Conservation (phyloP, 2,888 invertebrate species). For the Aphodius sticticus region DNA sequence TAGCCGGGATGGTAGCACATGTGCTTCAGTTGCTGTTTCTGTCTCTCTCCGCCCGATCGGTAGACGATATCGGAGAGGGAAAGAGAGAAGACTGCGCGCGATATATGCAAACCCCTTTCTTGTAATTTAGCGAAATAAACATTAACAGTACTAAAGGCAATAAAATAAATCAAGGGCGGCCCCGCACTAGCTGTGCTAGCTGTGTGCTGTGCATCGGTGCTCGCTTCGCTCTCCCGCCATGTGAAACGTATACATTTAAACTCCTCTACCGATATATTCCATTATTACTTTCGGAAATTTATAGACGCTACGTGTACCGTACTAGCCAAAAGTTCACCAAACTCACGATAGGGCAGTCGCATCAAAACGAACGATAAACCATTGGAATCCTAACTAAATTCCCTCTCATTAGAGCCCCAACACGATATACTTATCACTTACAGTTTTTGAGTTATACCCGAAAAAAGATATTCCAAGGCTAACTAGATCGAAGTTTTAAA, state of each 20-base stretch:
- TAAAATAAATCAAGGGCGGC: slow-evolving; percentile 64
- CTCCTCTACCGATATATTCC: slow-evolving; percentile 15
- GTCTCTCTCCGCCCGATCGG: not conserved
- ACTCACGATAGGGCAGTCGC: not conserved
- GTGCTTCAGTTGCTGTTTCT: not conserved
- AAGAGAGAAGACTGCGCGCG: slow-evolving; percentile 26
- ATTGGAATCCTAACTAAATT: not conserved
- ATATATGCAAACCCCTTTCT: slow-evolving; percentile 64
- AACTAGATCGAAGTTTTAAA: not conserved
- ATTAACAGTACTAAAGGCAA: slow-evolving; percentile 67
- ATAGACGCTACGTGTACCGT: slow-evolving; percentile 8
- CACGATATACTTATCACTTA: not conserved
- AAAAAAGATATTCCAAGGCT: not conserved
- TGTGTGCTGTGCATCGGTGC: slow-evolving; percentile 5
- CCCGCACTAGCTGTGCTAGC: slow-evolving; percentile 13
- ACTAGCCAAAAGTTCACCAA: not conserved
- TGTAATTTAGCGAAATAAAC: slow-evolving; percentile 68
- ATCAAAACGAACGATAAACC: not conserved
- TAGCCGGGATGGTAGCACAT: slow-evolving; percentile 10
- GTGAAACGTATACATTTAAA: slow-evolving; percentile 15
- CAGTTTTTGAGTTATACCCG: not conserved
- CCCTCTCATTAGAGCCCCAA: not conserved
- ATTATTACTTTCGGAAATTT: slow-evolving; percentile 17
- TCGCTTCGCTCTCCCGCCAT: not conserved
- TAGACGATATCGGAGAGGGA: not conserved